phyloP scores from a whole-genome alignment of 2,888 invertebrate genomes.

The Rhyacophila evoluta region DNA sequence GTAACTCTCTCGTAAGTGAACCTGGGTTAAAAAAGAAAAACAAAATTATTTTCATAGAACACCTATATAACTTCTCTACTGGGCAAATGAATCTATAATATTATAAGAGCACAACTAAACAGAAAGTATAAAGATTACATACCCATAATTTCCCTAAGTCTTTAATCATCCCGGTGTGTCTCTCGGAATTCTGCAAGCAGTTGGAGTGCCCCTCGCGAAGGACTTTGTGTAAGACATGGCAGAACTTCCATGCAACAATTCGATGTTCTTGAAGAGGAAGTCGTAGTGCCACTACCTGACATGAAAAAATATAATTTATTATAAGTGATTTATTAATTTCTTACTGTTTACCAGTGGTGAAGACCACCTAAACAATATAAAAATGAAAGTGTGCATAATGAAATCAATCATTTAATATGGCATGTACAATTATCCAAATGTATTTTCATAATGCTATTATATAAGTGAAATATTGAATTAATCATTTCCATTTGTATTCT shows the following conservation, averaged over 20 bases:
- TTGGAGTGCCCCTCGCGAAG: constrained; percentile 94
- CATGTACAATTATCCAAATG: neutral
- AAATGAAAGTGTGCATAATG: neutral
- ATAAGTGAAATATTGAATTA: neutral
- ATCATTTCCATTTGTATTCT: neutral
- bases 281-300: constrained; percentile 69
- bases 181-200: constrained; percentile 86
- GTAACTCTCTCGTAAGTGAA: constrained; percentile 94
- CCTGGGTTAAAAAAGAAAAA: constrained; percentile 65
- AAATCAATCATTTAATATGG: neutral
- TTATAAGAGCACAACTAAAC: too few relatives aligned
- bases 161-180: constrained; percentile 82
- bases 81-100: too few relatives aligned
- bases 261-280: constrained; percentile 92
- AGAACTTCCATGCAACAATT: constrained; percentile 99
- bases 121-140: too few relatives aligned
- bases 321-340: too few relatives aligned
- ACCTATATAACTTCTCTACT: neutral
- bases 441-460: neutral
- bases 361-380: too few relatives aligned
- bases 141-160: constrained; percentile 95
- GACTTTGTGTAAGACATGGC: constrained; percentile 96
- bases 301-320: neutral
- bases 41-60: constrained; percentile 34
- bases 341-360: too few relatives aligned